These are phyloP conservation scores for Folsomia manolachei DNA, from an alignment of 2,888 invertebrate species.

Conservation along the genomic window DNA sequence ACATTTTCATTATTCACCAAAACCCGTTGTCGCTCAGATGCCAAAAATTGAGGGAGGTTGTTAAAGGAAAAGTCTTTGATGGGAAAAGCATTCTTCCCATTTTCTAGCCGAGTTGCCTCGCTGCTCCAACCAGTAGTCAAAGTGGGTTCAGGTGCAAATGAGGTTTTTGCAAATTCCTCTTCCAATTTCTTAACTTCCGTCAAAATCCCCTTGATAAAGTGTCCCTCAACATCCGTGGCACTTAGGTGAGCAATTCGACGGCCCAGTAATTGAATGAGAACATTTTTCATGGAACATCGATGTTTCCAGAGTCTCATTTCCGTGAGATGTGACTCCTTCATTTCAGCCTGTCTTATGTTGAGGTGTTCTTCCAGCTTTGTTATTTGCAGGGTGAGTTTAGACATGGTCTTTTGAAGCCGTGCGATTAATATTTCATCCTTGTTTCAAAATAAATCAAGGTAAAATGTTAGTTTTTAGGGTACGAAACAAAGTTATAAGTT, in stretches of 20 bases:
- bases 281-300: constrained; percentile 48
- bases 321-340: constrained; percentile 42
- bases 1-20: constrained; percentile 43
- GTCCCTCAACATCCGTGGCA: constrained; percentile 46
- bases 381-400: constrained; percentile 37
- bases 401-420: constrained; percentile 41
- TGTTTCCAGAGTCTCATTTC: constrained; percentile 46
- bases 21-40: constrained; percentile 44
- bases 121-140: neutral
- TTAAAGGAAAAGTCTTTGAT: constrained; percentile 44
- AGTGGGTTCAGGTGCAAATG: neutral
- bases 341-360: constrained; percentile 39
- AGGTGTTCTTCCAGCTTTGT: constrained; percentile 43
- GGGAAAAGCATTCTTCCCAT: neutral
- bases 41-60: constrained; percentile 43
- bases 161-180: constrained; percentile 7
- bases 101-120: neutral
- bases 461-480: neutral
- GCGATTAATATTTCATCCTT: constrained; percentile 43
- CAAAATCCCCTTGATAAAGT: constrained; percentile 47
- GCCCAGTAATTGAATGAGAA: constrained; percentile 45
- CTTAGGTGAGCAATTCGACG: constrained; percentile 48
- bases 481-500: no score
- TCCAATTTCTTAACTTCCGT: constrained; percentile 43
- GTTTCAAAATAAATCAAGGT: constrained; percentile 1